These are phyloP conservation scores for Cladorhizidae sp. DNA, from an alignment of 37 sponge, comb jelly and placozoan species.

Conservation along the genomic window DNA sequence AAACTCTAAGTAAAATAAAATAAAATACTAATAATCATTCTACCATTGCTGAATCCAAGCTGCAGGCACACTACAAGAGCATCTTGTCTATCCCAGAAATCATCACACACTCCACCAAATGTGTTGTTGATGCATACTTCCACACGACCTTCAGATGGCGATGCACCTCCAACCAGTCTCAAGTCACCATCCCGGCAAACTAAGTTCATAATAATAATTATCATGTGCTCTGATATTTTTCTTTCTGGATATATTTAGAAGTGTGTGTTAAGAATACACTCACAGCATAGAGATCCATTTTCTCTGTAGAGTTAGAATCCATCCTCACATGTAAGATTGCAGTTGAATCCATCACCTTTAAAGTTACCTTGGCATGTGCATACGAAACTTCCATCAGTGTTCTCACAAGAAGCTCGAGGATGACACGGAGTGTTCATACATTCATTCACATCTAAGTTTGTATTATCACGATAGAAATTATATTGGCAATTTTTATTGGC, in stretches of 20 bases:
- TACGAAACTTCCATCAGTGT: slow-evolving; percentile 25
- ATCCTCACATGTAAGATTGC: neutral
- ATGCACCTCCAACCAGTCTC: neutral
- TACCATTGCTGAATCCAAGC: slow-evolving; percentile 18
- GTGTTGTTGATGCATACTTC: slow-evolving; percentile 39
- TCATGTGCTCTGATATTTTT: too few relatives aligned
- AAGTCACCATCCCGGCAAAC: neutral
- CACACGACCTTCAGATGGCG: slow-evolving; percentile 14
- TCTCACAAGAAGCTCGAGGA: slow-evolving; percentile 18
- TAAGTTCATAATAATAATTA: neutral
- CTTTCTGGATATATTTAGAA: too few relatives aligned
- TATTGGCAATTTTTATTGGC: neutral
- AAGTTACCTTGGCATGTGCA: slow-evolving; percentile 30
- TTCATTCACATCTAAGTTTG: slow-evolving; percentile 35
- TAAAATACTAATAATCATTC: neutral
- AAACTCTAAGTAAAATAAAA: too few relatives aligned
- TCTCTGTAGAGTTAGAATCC: neutral
- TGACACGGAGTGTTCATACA: slow-evolving; percentile 19
- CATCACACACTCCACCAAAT: slow-evolving; percentile 41
- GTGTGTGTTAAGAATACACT: neutral
- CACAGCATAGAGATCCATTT: neutral
- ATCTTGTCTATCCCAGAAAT: slow-evolving; percentile 32
- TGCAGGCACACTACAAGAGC: slow-evolving; percentile 33
- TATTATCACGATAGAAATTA: neutral
- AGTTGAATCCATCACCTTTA: slow-evolving; percentile 22